Base-by-base conservation (phyloP, 1,140 invertebrate species). In the Heterodera carotae region DNA sequence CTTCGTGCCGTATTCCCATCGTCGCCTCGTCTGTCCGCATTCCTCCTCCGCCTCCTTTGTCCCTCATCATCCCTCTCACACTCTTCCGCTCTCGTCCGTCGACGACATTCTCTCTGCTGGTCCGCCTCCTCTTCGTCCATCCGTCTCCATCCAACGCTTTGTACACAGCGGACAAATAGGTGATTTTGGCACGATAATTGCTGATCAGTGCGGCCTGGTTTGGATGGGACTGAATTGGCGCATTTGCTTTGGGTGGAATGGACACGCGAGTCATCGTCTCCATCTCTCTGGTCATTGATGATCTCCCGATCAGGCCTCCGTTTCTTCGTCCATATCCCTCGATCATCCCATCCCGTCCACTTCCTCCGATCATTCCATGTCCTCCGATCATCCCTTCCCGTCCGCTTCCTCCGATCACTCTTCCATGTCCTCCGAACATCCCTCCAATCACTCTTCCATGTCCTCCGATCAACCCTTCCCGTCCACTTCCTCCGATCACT, bases 101-200 rank as follows among this genome's bases (percentile, higher is more conserved):
- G 39, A 10, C 39, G 7, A 10, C 39, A 7, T 43, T 43, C 39
- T 12, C 39, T 12, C 39, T 12, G 15, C 2, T 12, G 39, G 7
- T 43, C 8, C 22, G n/a, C 60, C 7, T 62, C 60, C 22, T 18
- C 18, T 62, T 18, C 60, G 60, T 62, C 22, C 60, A 8, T 62
- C 18, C 22, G 7, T 22, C 60, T 6, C 29, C 60, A 1, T 62
- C 60, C 60, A 62, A 25, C 22, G 60, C 22, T 22, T 27, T 25
- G 25, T 66, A 22, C 62, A 66, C 27, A 12, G 62, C 62, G 29
- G 62, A 66, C 62, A 66, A 66, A 66, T 66, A 66, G 25, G 27
- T 27, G 29, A 66, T 66, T 66, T 22, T 25, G 62, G 62, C 62
- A 12, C 62, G 62, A 66, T 34, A 66, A 2, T 66, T 12, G 27